These are phyloP conservation scores for Scolopax mira DNA, from an alignment of 2,113 vertebrate species.

Conservation along the genomic window DNA sequence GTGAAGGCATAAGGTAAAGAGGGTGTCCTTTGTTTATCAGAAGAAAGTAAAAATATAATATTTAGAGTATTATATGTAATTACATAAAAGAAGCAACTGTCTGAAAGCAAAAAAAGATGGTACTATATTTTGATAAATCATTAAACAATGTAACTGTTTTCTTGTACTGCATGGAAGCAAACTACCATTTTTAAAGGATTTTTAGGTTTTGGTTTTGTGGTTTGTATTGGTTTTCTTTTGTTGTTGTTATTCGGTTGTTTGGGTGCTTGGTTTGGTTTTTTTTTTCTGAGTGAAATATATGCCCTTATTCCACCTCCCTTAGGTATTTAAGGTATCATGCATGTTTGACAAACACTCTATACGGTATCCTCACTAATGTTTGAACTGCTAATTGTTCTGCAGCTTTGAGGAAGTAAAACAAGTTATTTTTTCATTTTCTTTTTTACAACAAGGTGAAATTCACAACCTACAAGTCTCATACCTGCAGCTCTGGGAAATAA, in stretches of 20 bases:
- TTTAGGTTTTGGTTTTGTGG: fast-evolving
- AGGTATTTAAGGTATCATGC: neutral
- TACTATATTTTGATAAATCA: neutral
- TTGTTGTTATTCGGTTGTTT: neutral
- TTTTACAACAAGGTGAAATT: neutral
- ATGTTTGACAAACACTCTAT: neutral
- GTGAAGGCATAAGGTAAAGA: neutral
- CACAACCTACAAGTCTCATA: neutral
- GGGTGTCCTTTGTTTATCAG: neutral
- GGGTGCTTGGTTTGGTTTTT: neutral
- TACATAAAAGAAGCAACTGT: neutral
- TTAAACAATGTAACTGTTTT: neutral
- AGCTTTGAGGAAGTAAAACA: neutral
- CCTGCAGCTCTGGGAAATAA: neutral
- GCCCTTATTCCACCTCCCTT: neutral
- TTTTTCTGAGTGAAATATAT: neutral
- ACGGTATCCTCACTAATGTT: neutral
- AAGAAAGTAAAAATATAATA: neutral
- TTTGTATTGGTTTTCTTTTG: neutral
- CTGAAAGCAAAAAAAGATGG: neutral
- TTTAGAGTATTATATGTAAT: neutral
- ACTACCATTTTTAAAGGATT: neutral
- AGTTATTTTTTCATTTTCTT: neutral
- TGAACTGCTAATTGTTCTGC: neutral
- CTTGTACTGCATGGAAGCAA: neutral